phyloP scores from a whole-genome alignment of 2,113 vertebrate genomes.

The Bettongia penicillata region DNA sequence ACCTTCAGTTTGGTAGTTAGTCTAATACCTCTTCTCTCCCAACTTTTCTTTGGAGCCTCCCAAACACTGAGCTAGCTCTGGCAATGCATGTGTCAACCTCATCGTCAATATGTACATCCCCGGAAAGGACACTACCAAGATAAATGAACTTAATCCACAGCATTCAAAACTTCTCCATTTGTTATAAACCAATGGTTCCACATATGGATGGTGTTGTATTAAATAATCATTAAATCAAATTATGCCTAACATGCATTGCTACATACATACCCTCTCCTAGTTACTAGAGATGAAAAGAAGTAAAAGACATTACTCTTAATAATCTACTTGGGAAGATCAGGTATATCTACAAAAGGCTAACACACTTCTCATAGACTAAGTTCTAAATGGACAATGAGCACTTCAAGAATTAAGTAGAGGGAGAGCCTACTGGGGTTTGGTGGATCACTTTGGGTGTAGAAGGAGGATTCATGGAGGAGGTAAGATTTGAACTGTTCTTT shows the following conservation, averaged over 20 bases:
- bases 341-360: background rate
- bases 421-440: background rate
- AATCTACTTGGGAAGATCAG: background rate
- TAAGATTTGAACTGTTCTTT: background rate
- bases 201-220: background rate
- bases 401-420: background rate
- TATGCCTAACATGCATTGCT: no score
- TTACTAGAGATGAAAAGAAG: background rate
- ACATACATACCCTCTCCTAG: background rate
- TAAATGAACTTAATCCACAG: no score
- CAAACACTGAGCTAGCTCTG: no score
- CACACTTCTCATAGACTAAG: no score
- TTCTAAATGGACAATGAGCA: background rate
- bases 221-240: background rate
- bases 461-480: background rate
- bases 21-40: no score
- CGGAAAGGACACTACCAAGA: no score
- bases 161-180: no score
- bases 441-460: background rate
- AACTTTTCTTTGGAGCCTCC: no score
- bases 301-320: background rate
- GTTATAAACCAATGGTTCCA: no score
- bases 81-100: no score
- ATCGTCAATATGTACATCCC: no score
- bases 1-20: no score